These are phyloP conservation scores for zebrafish (Danio rerio) DNA, from an alignment of 2,113 vertebrate species.

Conservation along the genomic window DNA sequence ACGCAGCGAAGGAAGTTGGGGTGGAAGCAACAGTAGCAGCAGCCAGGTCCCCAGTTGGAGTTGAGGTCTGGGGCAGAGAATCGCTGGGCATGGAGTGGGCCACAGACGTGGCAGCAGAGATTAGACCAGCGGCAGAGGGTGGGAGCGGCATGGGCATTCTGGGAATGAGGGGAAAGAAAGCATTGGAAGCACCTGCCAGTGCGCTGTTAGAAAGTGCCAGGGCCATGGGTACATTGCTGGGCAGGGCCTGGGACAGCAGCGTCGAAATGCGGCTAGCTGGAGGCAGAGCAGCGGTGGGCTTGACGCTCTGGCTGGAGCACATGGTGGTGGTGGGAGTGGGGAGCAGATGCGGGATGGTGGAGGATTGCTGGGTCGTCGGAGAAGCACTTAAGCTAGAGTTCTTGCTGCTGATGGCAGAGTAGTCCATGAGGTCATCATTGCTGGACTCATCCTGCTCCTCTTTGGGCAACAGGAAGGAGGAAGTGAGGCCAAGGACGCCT, in stretches of 20 bases:
- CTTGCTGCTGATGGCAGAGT: conserved; percentile 96
- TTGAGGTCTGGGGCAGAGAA: conserved; percentile 79
- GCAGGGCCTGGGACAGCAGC: conserved; percentile 90
- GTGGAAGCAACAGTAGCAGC: conserved; percentile 70
- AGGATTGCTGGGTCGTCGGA: conserved; percentile 95
- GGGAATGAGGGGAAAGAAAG: conserved; percentile 90
- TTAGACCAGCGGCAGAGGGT: conserved; percentile 79
- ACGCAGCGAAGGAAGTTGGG: conserved; percentile 80
- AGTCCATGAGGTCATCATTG: conserved; percentile 97
- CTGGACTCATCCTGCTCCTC: conserved; percentile 97
- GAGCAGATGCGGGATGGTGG: conserved; percentile 79
- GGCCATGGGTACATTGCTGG: conserved; percentile 90
- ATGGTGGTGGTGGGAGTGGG: conserved; percentile 75
- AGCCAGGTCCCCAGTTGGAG: conserved; percentile 76
- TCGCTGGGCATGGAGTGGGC: conserved; percentile 78
- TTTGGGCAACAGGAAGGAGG: conserved; percentile 87
- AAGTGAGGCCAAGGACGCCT: conserved; percentile 84
- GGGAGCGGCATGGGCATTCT: conserved; percentile 84
- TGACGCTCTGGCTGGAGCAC: conserved; percentile 77
- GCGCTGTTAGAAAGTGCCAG: conserved; percentile 86
- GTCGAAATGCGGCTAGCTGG: conserved; percentile 84
- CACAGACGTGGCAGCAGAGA: conserved; percentile 78
- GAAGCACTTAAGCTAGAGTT: conserved; percentile 99
- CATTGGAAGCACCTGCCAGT: conserved; percentile 75
- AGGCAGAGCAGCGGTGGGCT: conserved; percentile 79